Conservation (phyloP, 2,113 vertebrate genomes). For the Sporophila hypoxantha region DNA sequence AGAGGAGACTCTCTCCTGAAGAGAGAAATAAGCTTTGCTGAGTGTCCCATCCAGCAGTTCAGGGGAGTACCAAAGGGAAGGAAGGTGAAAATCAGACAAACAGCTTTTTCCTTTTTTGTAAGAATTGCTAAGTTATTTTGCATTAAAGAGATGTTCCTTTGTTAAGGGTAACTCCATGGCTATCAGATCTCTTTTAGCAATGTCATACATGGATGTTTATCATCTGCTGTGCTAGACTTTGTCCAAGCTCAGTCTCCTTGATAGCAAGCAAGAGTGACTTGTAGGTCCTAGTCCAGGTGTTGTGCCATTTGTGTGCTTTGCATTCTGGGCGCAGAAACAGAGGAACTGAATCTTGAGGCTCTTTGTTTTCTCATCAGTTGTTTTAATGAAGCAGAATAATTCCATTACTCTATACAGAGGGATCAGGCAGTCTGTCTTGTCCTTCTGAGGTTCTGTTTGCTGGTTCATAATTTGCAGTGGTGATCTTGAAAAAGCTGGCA, state of each 20-base stretch:
- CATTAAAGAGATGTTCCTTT: background rate
- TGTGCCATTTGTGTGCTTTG: background rate
- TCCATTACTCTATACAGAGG: background rate
- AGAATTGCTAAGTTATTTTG: background rate
- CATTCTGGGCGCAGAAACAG: background rate
- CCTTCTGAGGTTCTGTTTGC: background rate
- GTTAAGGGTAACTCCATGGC: background rate
- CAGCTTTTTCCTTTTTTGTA: background rate
- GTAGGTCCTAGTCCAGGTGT: background rate
- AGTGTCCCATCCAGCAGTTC: background rate
- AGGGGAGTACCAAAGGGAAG: background rate
- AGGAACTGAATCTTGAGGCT: background rate
- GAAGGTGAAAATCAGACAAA: background rate
- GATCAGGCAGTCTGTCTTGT: background rate
- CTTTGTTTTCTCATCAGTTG: background rate
- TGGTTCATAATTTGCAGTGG: background rate
- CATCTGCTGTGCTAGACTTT: background rate
- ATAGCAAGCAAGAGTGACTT: background rate
- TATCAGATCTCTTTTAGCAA: background rate
- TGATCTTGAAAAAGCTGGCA: background rate
- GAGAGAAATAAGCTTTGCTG: background rate
- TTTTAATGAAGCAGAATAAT: conserved; percentile 29
- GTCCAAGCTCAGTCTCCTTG: background rate
- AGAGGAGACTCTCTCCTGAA: background rate
- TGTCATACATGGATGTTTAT: background rate